These are phyloP conservation scores for Macrotus californicus DNA, from an alignment of 2,113 vertebrate genomes.

Conservation along the genomic window DNA sequence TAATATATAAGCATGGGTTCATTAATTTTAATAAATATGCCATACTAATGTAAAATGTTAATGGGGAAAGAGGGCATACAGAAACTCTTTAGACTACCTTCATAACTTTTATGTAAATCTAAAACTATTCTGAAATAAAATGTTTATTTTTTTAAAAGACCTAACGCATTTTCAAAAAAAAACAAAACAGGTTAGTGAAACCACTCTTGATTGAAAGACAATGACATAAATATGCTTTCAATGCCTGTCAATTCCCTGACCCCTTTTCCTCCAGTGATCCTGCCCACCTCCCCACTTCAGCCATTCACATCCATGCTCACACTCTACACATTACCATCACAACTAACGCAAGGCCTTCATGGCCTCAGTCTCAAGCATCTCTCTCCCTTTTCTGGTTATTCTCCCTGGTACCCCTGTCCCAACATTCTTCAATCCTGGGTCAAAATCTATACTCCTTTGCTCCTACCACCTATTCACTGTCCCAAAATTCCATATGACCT, in stretches of 20 bases:
- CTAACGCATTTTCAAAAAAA: neutral
- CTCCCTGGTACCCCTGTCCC: neutral
- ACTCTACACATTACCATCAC: neutral
- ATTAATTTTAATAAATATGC: neutral
- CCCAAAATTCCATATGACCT: neutral
- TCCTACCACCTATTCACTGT: neutral
- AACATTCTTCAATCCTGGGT: neutral
- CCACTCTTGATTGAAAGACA: neutral
- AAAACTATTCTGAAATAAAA: neutral
- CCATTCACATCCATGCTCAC: neutral
- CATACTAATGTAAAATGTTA: neutral
- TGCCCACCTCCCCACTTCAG: neutral
- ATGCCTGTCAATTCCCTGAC: neutral
- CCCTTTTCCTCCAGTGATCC: neutral
- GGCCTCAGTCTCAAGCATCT: neutral
- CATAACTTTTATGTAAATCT: neutral
- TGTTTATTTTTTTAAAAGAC: neutral
- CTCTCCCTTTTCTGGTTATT: neutral
- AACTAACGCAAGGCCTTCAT: neutral
- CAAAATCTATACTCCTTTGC: neutral
- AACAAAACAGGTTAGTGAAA: neutral
- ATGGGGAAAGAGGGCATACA: neutral
- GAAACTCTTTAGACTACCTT: neutral
- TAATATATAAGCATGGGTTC: neutral
- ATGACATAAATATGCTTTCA: neutral